phyloP scores from a whole-genome alignment of 1,140 invertebrate species.

The Pygmarrhopalites habei region DNA sequence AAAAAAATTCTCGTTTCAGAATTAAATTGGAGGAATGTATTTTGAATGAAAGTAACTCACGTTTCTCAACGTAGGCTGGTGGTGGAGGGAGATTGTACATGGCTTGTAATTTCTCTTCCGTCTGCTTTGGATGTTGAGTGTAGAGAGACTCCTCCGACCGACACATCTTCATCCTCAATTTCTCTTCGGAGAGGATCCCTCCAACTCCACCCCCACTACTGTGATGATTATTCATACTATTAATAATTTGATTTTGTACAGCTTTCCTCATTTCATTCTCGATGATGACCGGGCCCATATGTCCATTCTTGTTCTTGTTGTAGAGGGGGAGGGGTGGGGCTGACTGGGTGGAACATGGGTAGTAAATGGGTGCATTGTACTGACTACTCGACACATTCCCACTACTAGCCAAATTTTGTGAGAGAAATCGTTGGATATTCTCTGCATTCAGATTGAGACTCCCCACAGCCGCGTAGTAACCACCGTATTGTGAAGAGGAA shows the following conservation, averaged over 20 bases:
- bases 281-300: conserved; percentile 27
- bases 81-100: conserved; percentile 38
- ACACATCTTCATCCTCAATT: conserved; percentile 29
- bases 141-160: conserved; percentile 37
- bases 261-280: conserved; percentile 39
- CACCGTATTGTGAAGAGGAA: conserved; percentile 32
- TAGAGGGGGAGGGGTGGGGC: conserved; percentile 37
- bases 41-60: no score
- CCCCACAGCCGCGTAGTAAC: conserved; percentile 27
- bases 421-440: conserved; percentile 35
- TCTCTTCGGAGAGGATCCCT: conserved; percentile 16
- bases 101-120: conserved; percentile 31
- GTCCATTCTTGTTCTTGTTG: conserved; percentile 17
- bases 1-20: no score
- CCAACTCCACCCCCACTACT: not conserved
- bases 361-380: conserved; percentile 34
- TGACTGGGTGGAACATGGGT: conserved; percentile 37
- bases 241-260: conserved; percentile 26
- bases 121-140: conserved; percentile 28
- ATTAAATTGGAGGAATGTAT: no score
- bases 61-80: conserved; percentile 26
- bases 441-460: conserved; percentile 27
- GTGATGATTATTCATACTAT: not conserved
- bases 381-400: conserved; percentile 19
- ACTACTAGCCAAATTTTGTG: conserved; percentile 29